These are phyloP conservation scores for Formica selysi DNA, from an alignment of 1,140 invertebrate genomes.

Conservation along the genomic window DNA sequence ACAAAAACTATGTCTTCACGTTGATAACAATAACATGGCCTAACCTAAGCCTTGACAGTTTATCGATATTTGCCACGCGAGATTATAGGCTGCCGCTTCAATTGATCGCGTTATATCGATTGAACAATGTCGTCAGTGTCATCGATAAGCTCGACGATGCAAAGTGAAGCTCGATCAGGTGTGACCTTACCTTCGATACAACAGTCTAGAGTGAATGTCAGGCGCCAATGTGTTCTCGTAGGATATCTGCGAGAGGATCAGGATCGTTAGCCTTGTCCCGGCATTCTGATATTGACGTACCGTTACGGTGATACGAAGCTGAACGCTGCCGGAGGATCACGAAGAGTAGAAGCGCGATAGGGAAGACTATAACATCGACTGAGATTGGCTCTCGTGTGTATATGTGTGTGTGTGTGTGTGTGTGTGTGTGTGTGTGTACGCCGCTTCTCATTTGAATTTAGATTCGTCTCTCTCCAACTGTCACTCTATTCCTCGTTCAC, in stretches of 20 bases:
- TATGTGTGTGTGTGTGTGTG: conserved; percentile 50
- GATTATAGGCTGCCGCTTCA: conserved; percentile 6
- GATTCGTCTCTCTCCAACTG: conserved; percentile 76
- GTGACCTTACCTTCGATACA: conserved; percentile 57
- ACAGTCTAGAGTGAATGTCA: conserved; percentile 57
- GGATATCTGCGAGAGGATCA: conserved; percentile 59
- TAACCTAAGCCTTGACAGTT: neutral
- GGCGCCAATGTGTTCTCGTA: conserved; percentile 27
- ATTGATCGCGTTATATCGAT: conserved; percentile 41
- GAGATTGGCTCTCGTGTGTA: conserved; percentile 78
- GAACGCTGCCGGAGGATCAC: conserved; percentile 43
- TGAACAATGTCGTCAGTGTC: conserved; percentile 43
- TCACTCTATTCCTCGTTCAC: conserved; percentile 8
- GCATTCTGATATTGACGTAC: conserved; percentile 74
- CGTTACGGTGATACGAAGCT: conserved; percentile 67
- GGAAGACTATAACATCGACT: conserved; percentile 75
- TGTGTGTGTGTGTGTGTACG: conserved; percentile 63
- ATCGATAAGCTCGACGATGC: conserved; percentile 44
- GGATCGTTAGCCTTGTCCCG: conserved; percentile 65
- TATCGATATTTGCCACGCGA: conserved; percentile 10
- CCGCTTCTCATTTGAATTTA: conserved; percentile 84
- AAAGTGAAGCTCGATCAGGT: conserved; percentile 58
- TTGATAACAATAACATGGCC: neutral
- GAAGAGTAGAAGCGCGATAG: conserved; percentile 41
- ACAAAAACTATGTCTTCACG: neutral